These are phyloP conservation scores for Sebastes hubbsi DNA, from an alignment of 2,797 vertebrate species.

Conservation along the genomic window DNA sequence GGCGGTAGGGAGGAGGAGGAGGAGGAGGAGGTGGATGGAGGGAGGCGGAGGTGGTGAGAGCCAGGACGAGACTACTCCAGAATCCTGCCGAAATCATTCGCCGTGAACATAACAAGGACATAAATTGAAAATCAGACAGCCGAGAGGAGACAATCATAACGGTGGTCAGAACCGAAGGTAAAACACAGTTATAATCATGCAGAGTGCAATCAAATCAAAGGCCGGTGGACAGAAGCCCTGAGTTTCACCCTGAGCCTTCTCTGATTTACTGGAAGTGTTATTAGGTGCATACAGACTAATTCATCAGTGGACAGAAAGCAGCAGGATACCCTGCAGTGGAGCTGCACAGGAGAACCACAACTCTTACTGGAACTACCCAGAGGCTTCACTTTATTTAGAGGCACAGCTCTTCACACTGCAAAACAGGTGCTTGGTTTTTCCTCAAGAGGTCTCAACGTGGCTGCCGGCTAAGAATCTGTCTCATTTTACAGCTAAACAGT, in stretches of 20 bases:
- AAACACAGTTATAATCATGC: slow-evolving; percentile 15
- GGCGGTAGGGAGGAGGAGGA: background rate
- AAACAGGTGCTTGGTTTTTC: background rate
- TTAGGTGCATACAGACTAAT: slow-evolving; percentile 14
- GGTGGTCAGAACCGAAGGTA: slow-evolving; percentile 14
- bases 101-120: background rate
- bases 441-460: accelerated
- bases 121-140: slow-evolving; percentile 21
- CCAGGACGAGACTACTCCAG: background rate
- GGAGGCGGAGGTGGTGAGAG: slow-evolving; percentile 1
- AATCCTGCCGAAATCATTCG: slow-evolving; percentile 16
- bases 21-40: background rate
- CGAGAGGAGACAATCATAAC: background rate
- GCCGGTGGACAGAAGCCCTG: background rate
- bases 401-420: background rate
- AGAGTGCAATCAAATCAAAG: slow-evolving; percentile 38
- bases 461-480: accelerated
- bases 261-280: slow-evolving; percentile 21
- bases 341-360: background rate
- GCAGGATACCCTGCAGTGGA: background rate
- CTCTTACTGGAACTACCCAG: background rate
- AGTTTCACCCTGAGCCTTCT: background rate
- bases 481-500: no score
- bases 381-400: slow-evolving; percentile 4
- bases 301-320: slow-evolving; percentile 28